Evolutionary conservation across 1,140 invertebrate species (phyloP).

Genomic region (Meloidogyne hapla): DNA sequence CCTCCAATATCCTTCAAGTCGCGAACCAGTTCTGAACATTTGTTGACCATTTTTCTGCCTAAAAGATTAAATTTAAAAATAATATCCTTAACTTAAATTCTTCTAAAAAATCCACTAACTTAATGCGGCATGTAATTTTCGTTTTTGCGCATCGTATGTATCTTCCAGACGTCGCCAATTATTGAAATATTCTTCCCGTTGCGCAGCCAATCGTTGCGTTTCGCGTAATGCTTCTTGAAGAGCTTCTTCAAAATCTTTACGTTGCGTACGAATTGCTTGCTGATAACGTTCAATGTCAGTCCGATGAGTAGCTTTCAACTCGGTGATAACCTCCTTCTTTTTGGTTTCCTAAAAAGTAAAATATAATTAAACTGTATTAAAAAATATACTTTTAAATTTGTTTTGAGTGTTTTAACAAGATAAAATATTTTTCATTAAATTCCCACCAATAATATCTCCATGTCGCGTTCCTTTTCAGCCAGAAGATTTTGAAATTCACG

Average conservation of each 20-base stretch:
- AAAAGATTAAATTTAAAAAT: not conserved
- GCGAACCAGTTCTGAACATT: constrained; percentile 21
- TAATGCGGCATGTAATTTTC: not conserved
- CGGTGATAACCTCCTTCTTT: not conserved
- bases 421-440: not conserved
- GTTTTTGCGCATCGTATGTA: constrained; percentile 6
- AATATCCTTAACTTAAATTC: no score
- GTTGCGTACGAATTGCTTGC: not conserved
- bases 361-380: not conserved
- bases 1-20: constrained; percentile 26
- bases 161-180: constrained; percentile 22
- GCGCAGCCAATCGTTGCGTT: constrained; percentile 11
- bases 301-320: not conserved
- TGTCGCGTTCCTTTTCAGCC: constrained; percentile 8
- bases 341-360: constrained; percentile 13
- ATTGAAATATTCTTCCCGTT: constrained; percentile 19
- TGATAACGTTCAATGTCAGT: constrained; percentile 8
- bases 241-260: constrained; percentile 11
- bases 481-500: constrained; percentile 18
- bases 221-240: constrained; percentile 21
- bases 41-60: constrained; percentile 23
- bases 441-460: constrained; percentile 13
- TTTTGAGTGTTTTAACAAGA: not conserved
- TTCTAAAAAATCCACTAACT: not conserved
- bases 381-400: not conserved